Evolutionary conservation across 2,888 invertebrate species (phyloP).

Genomic region (Melinaea marsaeus): DNA sequence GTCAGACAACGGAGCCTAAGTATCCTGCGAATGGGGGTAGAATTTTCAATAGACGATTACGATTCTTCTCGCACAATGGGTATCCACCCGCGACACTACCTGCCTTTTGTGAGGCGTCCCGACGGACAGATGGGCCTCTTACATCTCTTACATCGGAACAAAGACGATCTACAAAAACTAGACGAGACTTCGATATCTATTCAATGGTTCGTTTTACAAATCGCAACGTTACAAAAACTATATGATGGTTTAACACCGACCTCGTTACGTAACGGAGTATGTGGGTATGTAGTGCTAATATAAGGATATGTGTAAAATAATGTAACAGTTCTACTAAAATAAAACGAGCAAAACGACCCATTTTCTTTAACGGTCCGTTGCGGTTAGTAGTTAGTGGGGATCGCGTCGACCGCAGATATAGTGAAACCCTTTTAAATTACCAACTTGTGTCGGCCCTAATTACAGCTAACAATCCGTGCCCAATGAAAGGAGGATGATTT

Average conservation of each 20-base stretch:
- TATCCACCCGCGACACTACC: slow-evolving; percentile 37
- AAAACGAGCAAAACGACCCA: slow-evolving; percentile 17
- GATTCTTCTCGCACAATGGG: slow-evolving; percentile 35
- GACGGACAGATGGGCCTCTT: slow-evolving; percentile 41
- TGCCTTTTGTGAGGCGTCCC: slow-evolving; percentile 44
- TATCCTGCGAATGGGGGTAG: slow-evolving; percentile 24
- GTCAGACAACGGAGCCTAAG: slow-evolving; percentile 15
- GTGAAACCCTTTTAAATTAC: slow-evolving; percentile 14
- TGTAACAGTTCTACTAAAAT: slow-evolving; percentile 7
- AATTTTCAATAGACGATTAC: slow-evolving; percentile 36
- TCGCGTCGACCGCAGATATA: slow-evolving; percentile 19
- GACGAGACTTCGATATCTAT: slow-evolving; percentile 35
- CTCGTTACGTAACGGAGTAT: neutral
- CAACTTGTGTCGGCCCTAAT: slow-evolving; percentile 25
- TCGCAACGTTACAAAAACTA: slow-evolving; percentile 10
- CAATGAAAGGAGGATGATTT: slow-evolving; percentile 28
- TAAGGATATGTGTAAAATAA: neutral
- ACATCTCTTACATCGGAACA: slow-evolving; percentile 36
- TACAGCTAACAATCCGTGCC: slow-evolving; percentile 26
- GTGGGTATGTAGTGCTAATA: neutral
- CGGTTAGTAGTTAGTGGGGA: slow-evolving; percentile 18
- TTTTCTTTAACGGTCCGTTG: slow-evolving; percentile 19
- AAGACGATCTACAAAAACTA: slow-evolving; percentile 33
- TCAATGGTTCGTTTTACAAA: slow-evolving; percentile 29
- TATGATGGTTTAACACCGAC: no score